Evolutionary conservation across 53 echinoderm and acorn worm species (phyloP).

Genomic region (Luidia sarsii): DNA sequence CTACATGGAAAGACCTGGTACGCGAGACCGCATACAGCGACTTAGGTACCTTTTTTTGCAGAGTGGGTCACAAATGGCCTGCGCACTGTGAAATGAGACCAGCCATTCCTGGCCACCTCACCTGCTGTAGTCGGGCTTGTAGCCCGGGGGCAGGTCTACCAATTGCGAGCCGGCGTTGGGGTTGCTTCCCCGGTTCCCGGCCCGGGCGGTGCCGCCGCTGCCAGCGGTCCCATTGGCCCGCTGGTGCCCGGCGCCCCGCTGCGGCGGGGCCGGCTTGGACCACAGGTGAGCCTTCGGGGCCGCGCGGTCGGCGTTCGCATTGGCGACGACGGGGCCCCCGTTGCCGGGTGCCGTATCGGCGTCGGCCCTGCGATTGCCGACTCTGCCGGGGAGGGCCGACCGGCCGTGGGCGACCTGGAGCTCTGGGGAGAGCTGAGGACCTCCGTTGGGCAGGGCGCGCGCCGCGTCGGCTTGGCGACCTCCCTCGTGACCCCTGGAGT

Average conservation of each 20-base stretch:
- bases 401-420: not conserved
- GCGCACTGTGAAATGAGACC: too few species aligned
- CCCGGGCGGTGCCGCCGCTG: not conserved
- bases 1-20: too few species aligned
- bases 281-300: not conserved
- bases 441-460: not conserved
- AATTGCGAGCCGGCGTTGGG: not conserved
- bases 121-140: constrained; percentile 28
- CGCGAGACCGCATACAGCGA: too few species aligned
- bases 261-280: constrained; percentile 6
- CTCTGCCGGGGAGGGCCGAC: not conserved
- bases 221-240: not conserved
- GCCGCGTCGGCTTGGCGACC: not conserved
- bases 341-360: not conserved
- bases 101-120: too few species aligned
- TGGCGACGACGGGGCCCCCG: not conserved
- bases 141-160: constrained; percentile 25
- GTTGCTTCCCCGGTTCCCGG: constrained; percentile 10
- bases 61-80: too few species aligned
- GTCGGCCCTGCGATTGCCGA: not conserved
- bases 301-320: not conserved
- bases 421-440: not conserved
- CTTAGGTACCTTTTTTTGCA: too few species aligned
- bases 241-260: not conserved
- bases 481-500: not conserved